These are phyloP conservation scores for Euwallacea similis DNA, from an alignment of 1,140 invertebrate species.

Conservation along the genomic window DNA sequence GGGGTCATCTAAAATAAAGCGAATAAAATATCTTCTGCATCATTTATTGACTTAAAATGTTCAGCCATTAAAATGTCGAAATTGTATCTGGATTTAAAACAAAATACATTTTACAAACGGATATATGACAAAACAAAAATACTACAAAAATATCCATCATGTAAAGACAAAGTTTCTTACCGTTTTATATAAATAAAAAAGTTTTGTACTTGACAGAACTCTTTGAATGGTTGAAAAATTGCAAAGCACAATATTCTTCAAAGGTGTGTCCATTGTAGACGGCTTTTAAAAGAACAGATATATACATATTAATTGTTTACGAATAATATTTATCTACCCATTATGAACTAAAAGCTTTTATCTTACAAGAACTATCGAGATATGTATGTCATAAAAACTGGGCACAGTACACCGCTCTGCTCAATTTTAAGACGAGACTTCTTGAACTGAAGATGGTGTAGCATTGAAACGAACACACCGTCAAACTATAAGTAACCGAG, in stretches of 20 bases:
- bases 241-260: conserved; percentile 36
- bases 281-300: neutral
- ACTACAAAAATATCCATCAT: conserved; percentile 35
- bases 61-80: conserved; percentile 20
- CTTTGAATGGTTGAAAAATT: conserved; percentile 31
- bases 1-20: neutral
- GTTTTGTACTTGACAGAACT: conserved; percentile 31
- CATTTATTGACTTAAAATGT: conserved; percentile 34
- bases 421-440: neutral
- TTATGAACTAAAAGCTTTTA: neutral
- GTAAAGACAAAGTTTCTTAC: conserved; percentile 19
- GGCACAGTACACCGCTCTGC: too few relatives aligned
- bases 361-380: conserved; percentile 9
- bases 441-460: conserved; percentile 4
- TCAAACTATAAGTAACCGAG: neutral
- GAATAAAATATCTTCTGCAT: conserved; percentile 10
- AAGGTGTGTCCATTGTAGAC: conserved; percentile 17
- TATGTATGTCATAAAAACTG: too few relatives aligned
- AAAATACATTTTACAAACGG: conserved; percentile 26
- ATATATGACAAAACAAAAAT: conserved; percentile 15
- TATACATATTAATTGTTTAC: conserved; percentile 9
- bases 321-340: neutral
- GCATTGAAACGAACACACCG: neutral
- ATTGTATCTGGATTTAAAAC: neutral
- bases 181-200: conserved; percentile 28